Base-by-base conservation (phyloP, 2,113 vertebrate genomes). In the Dipodomys merriami region DNA sequence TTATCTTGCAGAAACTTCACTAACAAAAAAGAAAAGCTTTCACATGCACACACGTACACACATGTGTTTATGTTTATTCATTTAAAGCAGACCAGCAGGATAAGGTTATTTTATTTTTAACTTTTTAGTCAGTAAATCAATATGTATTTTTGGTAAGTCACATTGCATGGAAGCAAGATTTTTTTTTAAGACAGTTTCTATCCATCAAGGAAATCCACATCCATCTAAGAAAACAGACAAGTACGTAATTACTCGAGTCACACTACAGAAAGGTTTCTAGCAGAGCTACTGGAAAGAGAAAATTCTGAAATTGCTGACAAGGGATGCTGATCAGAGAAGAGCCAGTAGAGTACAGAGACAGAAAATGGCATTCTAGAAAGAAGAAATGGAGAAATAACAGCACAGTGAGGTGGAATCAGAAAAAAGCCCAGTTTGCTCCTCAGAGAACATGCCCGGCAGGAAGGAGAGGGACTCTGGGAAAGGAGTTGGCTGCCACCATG, bases 141-240 rank as follows among this genome's bases (percentile, higher is more conserved):
- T 71, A 74, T 72, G n/a, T n/a, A 79, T 80, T 39, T 74, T 78
- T 74, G 53, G 46, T 72, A 60, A 94, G 18, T 80, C 81, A 83
- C 23, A 60, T 13, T 30, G 74, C 49, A 83, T 22, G 1, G 83
- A 8, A 74, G 10, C n/a, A 76, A 86, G 23, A 71, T 39, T 39
- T 39, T 39, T 72, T 73, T 39, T 79, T 79, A 86, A 27, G 33
- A 25, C 0, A 65, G 8, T 44, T 79, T 23, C 27, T 15, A 67
- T n/a, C 67, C 71, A 74, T 65, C 49, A 25, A 60, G 44, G 72
- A 76, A 62, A 30, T 78, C 67, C 77, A 67, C 57, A 33, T 35
- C 25, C 2, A 53, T 39, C 18, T 80, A 53, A 18, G 3, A 76
- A 93, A 89, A 64, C 5, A 65, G 27, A 25, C 6, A 65, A 16